Percentiles rank a stretch among this genome's conserved stretches.
These are phyloP conservation scores for Pseudoatta argentina DNA, from an alignment of 1,140 invertebrate genomes.

Conservation along the genomic window DNA sequence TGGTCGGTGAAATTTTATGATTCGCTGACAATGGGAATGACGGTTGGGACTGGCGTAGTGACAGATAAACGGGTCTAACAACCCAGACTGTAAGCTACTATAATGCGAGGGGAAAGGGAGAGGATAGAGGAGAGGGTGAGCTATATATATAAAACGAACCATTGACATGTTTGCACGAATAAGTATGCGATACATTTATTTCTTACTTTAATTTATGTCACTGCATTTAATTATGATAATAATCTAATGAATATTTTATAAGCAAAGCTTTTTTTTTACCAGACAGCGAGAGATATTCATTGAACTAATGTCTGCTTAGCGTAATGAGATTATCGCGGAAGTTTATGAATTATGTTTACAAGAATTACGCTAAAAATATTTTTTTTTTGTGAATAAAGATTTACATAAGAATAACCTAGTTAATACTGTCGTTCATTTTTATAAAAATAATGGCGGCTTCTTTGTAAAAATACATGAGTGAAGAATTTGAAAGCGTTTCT, in stretches of 20 bases:
- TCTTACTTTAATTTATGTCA: not conserved
- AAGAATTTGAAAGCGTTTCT: constrained; percentile 49
- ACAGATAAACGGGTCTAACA: constrained; percentile 59
- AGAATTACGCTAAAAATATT: no score
- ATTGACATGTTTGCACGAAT: constrained; percentile 34
- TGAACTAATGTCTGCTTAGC: constrained; percentile 1
- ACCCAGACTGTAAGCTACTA: constrained; percentile 45
- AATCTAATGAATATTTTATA: constrained; percentile 24
- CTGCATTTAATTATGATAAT: constrained; percentile 15
- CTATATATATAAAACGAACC: constrained; percentile 1
- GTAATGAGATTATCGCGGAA: not conserved
- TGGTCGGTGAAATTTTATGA: constrained; percentile 59
- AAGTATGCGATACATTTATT: constrained; percentile 11
- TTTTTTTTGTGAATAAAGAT: not conserved
- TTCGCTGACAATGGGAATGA: constrained; percentile 53
- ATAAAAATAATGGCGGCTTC: not conserved
- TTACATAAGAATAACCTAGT: not conserved
- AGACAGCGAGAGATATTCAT: not conserved
- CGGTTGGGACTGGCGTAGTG: not conserved
- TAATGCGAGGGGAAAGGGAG: not conserved
- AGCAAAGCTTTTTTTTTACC: constrained; percentile 4
- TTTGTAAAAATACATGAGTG: constrained; percentile 8
- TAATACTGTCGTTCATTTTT: not conserved
- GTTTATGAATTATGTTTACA: constrained; percentile 9
- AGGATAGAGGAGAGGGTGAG: not conserved